phyloP scores from a whole-genome alignment of 2,113 vertebrate species.

The Mormoops blainvillei region DNA sequence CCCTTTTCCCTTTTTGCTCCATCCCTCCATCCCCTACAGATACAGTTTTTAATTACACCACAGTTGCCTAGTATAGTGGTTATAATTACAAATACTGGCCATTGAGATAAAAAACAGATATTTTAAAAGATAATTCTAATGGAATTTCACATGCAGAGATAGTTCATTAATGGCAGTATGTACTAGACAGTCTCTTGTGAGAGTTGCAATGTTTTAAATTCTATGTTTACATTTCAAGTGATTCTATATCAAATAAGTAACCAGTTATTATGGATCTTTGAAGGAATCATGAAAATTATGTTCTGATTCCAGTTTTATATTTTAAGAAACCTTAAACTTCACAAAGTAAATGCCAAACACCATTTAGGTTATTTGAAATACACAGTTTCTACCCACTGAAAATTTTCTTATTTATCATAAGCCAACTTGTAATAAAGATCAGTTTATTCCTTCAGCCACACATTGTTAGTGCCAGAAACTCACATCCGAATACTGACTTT shows the following conservation, averaged over 20 bases:
- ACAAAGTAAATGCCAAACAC: neutral
- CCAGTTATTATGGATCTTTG: neutral
- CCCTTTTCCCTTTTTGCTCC: too few relatives aligned
- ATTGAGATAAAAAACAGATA: neutral
- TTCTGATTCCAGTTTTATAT: neutral
- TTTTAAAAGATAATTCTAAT: neutral
- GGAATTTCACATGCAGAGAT: neutral
- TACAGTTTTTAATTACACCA: neutral
- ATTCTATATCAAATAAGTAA: neutral
- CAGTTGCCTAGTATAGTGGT: neutral
- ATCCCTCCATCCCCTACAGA: too few relatives aligned
- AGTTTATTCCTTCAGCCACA: neutral
- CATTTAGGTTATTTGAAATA: neutral
- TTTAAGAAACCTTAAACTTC: neutral
- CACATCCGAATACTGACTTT: neutral
- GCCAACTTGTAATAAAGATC: neutral
- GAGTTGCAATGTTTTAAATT: neutral
- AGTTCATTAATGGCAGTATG: neutral
- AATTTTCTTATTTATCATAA: neutral
- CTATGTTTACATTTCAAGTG: neutral
- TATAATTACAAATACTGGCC: conserved; percentile 19
- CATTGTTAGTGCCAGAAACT: neutral
- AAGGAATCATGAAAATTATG: conserved; percentile 3
- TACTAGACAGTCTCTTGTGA: neutral
- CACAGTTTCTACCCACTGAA: neutral